Evolutionary conservation across 1,140 invertebrate genomes (phyloP).

Genomic region (Drosophila parvula): DNA sequence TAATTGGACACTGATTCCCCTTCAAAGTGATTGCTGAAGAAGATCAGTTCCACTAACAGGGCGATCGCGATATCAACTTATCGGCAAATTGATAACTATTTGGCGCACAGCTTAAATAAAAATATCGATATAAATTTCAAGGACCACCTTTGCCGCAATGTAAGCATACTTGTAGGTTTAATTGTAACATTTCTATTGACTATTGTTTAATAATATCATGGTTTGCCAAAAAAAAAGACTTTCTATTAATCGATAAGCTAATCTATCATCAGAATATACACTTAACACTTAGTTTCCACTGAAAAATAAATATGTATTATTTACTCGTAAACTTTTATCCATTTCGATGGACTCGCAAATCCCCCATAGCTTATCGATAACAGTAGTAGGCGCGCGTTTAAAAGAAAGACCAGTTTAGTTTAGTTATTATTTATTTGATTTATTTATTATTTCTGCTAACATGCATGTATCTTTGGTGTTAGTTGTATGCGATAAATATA

Average conservation of each 20-base stretch:
- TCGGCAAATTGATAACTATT: not conserved
- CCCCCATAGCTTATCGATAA: not conserved
- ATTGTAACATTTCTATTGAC: no score
- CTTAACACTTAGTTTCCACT: no score
- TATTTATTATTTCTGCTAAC: conserved; percentile 71
- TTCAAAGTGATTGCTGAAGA: not conserved
- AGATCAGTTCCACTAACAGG: not conserved
- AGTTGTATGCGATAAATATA: conserved; percentile 59
- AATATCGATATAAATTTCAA: not conserved
- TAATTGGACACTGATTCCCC: not conserved
- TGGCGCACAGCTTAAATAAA: conserved; percentile 11
- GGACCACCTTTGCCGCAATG: not conserved
- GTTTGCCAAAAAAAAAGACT: no score
- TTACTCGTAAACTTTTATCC: not conserved
- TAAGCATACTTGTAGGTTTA: not conserved
- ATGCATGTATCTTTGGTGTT: conserved; percentile 71
- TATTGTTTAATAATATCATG: no score
- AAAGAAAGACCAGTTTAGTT: conserved; percentile 2
- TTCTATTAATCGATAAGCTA: no score
- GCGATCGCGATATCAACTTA: conserved; percentile 2
- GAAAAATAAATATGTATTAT: not conserved
- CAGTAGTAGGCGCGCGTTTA: not conserved
- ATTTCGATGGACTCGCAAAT: not conserved
- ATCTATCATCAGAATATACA: no score
- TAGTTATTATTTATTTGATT: conserved; percentile 63